These are phyloP conservation scores for Osmoderma eremita DNA, from an alignment of 2,888 invertebrate species.

Conservation along the genomic window DNA sequence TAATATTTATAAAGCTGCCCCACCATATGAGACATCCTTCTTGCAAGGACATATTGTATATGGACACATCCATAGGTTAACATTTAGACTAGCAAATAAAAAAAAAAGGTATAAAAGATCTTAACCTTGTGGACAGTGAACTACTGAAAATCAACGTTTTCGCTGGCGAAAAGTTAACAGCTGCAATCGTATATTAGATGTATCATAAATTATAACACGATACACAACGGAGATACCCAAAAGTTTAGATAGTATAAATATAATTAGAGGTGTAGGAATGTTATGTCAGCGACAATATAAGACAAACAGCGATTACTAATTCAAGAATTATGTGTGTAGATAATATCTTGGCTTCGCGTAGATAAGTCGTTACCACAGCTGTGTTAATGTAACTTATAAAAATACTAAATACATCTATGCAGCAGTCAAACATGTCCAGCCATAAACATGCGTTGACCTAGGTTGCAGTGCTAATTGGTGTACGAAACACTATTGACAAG, in stretches of 20 bases:
- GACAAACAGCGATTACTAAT: not conserved
- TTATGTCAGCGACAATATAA: not conserved
- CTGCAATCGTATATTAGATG: too few species aligned
- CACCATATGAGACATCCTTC: conserved; percentile 59
- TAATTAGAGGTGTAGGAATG: not conserved
- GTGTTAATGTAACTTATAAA: conserved; percentile 6
- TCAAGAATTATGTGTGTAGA: not conserved
- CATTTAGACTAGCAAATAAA: conserved; percentile 54
- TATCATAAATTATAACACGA: not conserved
- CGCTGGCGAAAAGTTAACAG: not conserved
- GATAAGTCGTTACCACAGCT: not conserved
- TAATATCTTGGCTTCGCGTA: not conserved
- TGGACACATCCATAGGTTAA: conserved; percentile 53
- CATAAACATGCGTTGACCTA: not conserved
- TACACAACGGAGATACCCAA: not conserved
- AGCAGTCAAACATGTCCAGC: not conserved
- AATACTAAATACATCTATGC: not conserved
- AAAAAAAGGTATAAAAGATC: conserved; percentile 53
- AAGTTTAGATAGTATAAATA: not conserved
- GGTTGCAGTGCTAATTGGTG: not conserved
- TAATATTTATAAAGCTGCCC: conserved; percentile 55
- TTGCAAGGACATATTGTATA: conserved; percentile 57
- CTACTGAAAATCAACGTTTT: conserved; percentile 21
- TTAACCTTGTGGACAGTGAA: conserved; percentile 51
- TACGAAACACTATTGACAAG: not conserved